Percentiles rank a stretch among this genome's conserved stretches.
Conservation (phyloP, 2,888 invertebrate species). For the Sipha maydis region DNA sequence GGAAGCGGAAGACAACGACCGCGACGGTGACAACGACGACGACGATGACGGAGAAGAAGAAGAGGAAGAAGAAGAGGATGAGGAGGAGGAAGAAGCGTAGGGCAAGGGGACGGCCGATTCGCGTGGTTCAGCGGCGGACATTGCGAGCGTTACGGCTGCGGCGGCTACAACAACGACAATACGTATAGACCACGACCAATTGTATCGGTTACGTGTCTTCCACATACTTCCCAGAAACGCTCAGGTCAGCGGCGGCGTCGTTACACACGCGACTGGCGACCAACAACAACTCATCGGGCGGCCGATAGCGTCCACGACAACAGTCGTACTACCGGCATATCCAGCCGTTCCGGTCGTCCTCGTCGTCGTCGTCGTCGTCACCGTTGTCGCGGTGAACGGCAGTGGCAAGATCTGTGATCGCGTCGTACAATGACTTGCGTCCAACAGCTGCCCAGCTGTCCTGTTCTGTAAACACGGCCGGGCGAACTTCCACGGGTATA, state of each 20-base stretch:
- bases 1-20: background rate
- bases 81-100: too few species aligned
- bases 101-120: slow-evolving; percentile 25
- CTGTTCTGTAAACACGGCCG: background rate
- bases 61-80: too few species aligned
- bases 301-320: slow-evolving; percentile 42
- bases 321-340: slow-evolving; percentile 23
- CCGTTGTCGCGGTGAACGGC: background rate
- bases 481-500: background rate
- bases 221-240: slow-evolving; percentile 59
- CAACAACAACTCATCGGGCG: slow-evolving; percentile 53
- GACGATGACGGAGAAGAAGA: background rate
- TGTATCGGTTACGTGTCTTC: slow-evolving; percentile 62
- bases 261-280: slow-evolving; percentile 58
- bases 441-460: background rate
- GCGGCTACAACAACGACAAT: slow-evolving; percentile 58
- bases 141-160: slow-evolving; percentile 58
- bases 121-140: slow-evolving; percentile 44
- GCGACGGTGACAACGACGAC: background rate
- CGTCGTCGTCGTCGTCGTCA: background rate
- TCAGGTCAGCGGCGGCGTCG: slow-evolving; percentile 61
- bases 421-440: background rate
- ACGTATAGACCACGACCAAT: slow-evolving; percentile 62
- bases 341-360: background rate
- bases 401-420: slow-evolving; percentile 13